phyloP scores from a whole-genome alignment of 1,140 invertebrate species.

The Dreissena rostriformis region DNA sequence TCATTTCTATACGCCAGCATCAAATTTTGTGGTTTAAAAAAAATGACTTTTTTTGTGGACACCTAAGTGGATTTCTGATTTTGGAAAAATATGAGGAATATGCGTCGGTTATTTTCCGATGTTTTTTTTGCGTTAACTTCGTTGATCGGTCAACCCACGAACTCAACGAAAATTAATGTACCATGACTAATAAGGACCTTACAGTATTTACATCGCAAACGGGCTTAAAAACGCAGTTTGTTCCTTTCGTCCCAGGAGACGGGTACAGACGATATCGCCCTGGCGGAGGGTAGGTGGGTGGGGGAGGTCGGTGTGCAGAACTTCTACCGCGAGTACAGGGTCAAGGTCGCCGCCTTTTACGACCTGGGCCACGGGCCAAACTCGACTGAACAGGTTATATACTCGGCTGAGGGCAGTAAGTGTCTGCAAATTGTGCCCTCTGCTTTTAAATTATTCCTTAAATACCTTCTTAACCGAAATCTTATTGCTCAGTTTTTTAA shows the following conservation, averaged over 20 bases:
- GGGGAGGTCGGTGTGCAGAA: slow-evolving; percentile 86
- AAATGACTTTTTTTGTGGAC: background rate
- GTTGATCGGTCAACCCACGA: too few species aligned
- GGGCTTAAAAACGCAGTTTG: too few species aligned
- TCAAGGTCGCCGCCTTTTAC: slow-evolving; percentile 93
- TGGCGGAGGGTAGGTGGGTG: slow-evolving; percentile 23
- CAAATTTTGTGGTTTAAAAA: background rate
- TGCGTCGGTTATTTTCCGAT: too few species aligned
- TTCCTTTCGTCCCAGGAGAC: too few species aligned
- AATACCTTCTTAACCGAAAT: background rate
- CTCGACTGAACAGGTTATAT: slow-evolving; percentile 89
- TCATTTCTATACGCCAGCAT: background rate
- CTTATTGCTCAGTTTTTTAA: background rate
- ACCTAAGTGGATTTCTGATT: too few species aligned
- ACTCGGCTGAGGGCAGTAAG: slow-evolving; percentile 92
- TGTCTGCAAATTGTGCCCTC: background rate
- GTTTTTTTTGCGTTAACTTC: too few species aligned
- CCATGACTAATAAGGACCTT: too few species aligned
- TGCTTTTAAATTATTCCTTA: background rate
- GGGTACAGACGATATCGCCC: background rate
- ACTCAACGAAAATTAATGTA: too few species aligned
- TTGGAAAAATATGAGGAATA: too few species aligned
- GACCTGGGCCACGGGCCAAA: slow-evolving; percentile 91
- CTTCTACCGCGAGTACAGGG: slow-evolving; percentile 94
- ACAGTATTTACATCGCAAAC: too few species aligned